Evolutionary conservation across 2,113 vertebrate genomes (phyloP).

Genomic region (Rhagologus leucostigma): DNA sequence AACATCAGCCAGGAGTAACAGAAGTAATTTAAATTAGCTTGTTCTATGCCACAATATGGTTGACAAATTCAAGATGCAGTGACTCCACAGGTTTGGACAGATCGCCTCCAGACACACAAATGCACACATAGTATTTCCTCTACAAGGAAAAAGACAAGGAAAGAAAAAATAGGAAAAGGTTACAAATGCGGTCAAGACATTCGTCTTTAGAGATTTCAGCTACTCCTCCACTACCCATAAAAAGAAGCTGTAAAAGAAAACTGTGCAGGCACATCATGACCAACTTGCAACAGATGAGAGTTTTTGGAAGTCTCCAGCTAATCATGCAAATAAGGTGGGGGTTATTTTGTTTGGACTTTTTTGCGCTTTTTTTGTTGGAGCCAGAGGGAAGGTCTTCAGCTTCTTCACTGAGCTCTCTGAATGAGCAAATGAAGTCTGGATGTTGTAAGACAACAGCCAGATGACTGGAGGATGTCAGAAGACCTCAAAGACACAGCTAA

Average conservation of each 20-base stretch:
- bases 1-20: not conserved
- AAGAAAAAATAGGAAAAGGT: not conserved
- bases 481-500: not conserved
- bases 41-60: not conserved
- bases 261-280: not conserved
- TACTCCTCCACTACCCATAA: not conserved
- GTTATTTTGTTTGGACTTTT: not conserved
- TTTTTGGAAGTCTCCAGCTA: not conserved
- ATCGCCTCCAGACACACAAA: not conserved
- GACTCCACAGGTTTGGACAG: not conserved
- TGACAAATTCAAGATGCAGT: not conserved
- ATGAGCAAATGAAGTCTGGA: not conserved
- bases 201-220: not conserved
- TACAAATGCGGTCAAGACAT: not conserved
- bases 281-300: not conserved
- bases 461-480: not conserved
- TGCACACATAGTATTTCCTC: not conserved
- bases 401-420: not conserved
- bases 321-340: not conserved
- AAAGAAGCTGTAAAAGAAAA: not conserved
- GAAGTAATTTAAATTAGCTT: not conserved
- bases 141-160: not conserved
- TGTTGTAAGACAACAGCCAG: not conserved
- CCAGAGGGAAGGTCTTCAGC: not conserved
- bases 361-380: rapidly evolving